Base-by-base conservation (phyloP, 2,888 invertebrate genomes). In the Hydrotaea cyrtoneurina region DNA sequence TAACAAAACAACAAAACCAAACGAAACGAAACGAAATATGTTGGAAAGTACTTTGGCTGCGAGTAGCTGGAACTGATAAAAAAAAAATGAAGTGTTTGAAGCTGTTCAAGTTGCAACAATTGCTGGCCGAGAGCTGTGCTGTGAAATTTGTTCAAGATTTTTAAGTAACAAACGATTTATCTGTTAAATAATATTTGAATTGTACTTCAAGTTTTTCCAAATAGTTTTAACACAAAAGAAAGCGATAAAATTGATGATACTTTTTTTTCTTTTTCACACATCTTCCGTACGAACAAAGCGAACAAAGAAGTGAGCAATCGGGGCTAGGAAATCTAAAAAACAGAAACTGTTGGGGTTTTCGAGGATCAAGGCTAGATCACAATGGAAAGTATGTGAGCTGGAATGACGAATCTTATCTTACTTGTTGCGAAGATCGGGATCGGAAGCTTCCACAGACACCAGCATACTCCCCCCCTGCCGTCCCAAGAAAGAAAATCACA, bases 111-210 rank as follows among this genome's bases (percentile, higher is more conserved):
- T 66, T 64, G 26, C 26, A 23, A 31, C 39, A 39, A 31, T 7
- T 7, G 31, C 62, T 36, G 39, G 13, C 66, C 39, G 39, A 43
- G 55, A 66, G 66, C 39, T 21, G 19, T 21, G 66, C 15, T n/a
- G n/a, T n/a, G 31, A 36, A 62, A 46, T 73, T 69, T 66, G 71
- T 55, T 64, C 50, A 57, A 80, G 43, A 71, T 74, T 78, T 69
- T 73, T 76, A 36, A 78, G 69, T 75, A 55, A 75, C 46, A 11
- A n/a, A 46, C 53, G 50, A 62, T 74, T 77, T 53, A 74, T 57
- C 57, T n/a, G 66, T 80, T 69, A 80, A 79, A 69, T 66, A 76
- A 76, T 72, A 59, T 78, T 82, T 82, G 59, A 75, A 74, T 62
- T 82, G 71, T 26, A 55, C 39, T 72, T 78, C 53, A 79, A 79